A percentile compares a stretch with the other conserved stretches of the same genome.
These are phyloP conservation scores for Gymnocypris eckloni DNA, from an alignment of 2,797 vertebrate species.

Conservation along the genomic window DNA sequence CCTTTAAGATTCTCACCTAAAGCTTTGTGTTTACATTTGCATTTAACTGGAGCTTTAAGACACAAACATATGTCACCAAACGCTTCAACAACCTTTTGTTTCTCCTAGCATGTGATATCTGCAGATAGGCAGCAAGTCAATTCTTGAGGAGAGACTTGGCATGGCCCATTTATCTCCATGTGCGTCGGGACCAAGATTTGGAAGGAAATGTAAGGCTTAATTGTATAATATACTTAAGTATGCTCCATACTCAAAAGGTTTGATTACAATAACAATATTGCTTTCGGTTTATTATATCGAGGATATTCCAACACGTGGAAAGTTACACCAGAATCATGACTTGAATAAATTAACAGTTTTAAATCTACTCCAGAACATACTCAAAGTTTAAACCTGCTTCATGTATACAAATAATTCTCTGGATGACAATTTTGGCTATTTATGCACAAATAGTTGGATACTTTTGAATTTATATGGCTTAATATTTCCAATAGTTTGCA, in stretches of 20 bases:
- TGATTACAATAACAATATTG: conserved; percentile 71
- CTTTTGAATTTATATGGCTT: conserved; percentile 29
- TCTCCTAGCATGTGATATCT: conserved; percentile 70
- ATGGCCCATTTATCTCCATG: conserved; percentile 75
- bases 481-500: conserved; percentile 40
- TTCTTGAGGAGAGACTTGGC: conserved; percentile 75
- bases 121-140: conserved; percentile 74
- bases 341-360: conserved; percentile 44
- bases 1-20: conserved; percentile 53
- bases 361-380: conserved; percentile 19
- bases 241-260: conserved; percentile 65
- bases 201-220: conserved; percentile 72
- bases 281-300: conserved; percentile 62
- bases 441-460: conserved; percentile 21
- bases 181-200: conserved; percentile 67
- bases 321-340: conserved; percentile 3
- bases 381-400: conserved; percentile 11
- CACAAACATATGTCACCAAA: conserved; percentile 62
- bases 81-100: conserved; percentile 65
- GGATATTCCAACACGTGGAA: conserved; percentile 39
- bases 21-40: conserved; percentile 38
- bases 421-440: conserved; percentile 23
- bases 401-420: conserved; percentile 22
- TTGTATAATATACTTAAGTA: conserved; percentile 69
- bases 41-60: conserved; percentile 54